Evolutionary conservation across 92 coral and sea anemone genomes (phyloP).

Genomic region (Parazoanthus atlanticus): DNA sequence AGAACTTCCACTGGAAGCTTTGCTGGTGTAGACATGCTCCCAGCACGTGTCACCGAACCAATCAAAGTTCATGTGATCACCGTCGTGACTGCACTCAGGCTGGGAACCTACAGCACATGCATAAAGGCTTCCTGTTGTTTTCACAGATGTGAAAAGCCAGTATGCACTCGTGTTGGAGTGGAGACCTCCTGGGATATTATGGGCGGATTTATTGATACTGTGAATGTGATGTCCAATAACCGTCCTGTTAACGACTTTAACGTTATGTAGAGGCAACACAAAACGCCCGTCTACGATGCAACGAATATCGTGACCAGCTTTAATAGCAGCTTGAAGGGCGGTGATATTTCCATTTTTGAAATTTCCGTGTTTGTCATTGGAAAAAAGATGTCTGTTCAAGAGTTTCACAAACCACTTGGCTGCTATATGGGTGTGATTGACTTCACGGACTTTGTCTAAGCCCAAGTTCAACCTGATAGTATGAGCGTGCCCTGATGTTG

Average conservation of each 20-base stretch:
- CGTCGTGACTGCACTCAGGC: slow-evolving; percentile 67
- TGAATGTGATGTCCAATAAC: slow-evolving; percentile 45
- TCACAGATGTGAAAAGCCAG: slow-evolving; percentile 70
- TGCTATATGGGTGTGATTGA: background rate
- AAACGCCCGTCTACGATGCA: slow-evolving; percentile 44
- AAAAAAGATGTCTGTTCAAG: slow-evolving; percentile 35
- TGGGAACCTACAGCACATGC: slow-evolving; percentile 77
- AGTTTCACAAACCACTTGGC: slow-evolving; percentile 67
- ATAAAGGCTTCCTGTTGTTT: slow-evolving; percentile 66
- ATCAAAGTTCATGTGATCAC: slow-evolving; percentile 61
- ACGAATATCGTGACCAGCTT: slow-evolving; percentile 65
- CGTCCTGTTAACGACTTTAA: slow-evolving; percentile 34
- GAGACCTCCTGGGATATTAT: background rate
- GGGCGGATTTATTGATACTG: slow-evolving; percentile 52
- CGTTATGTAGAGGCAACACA: slow-evolving; percentile 64
- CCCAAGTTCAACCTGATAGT: slow-evolving; percentile 70
- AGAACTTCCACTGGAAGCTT: background rate
- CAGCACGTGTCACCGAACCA: slow-evolving; percentile 83
- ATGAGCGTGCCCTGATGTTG: slow-evolving; percentile 23
- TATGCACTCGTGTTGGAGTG: slow-evolving; percentile 54
- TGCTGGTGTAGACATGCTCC: slow-evolving; percentile 63
- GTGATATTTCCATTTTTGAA: slow-evolving; percentile 47
- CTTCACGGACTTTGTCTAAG: slow-evolving; percentile 54
- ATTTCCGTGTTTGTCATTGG: slow-evolving; percentile 56
- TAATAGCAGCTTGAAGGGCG: slow-evolving; percentile 47